Percentiles rank a stretch among this genome's conserved stretches.
phyloP scores from a whole-genome alignment of 2,797 vertebrate species.

The Diplodus puntazzo region DNA sequence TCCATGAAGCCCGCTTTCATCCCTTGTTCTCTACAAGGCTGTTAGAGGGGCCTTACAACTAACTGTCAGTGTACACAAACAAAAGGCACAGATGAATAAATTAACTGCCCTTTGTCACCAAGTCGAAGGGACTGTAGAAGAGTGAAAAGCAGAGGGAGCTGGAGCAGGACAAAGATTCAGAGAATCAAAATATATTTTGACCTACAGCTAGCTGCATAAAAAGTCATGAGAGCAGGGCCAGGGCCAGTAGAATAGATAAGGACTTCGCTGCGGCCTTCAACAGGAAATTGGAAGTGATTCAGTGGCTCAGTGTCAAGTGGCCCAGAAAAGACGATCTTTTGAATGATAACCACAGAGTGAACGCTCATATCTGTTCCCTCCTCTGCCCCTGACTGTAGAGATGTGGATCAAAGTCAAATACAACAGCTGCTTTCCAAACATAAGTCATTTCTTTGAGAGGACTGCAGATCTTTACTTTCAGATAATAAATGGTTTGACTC shows the following conservation, averaged over 20 bases:
- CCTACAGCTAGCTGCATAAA: constrained; percentile 11
- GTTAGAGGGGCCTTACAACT: constrained; percentile 77
- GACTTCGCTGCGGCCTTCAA: constrained; percentile 39
- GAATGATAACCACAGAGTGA: constrained; percentile 27
- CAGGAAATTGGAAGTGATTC: constrained; percentile 38
- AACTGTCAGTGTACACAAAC: constrained; percentile 77
- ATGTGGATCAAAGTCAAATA: constrained; percentile 10
- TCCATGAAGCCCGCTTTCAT: constrained; percentile 73
- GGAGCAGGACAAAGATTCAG: constrained; percentile 4
- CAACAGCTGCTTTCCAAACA: background rate
- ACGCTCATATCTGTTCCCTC: constrained; percentile 8
- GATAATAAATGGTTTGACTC: background rate
- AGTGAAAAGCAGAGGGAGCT: constrained; percentile 21
- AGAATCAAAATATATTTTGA: background rate
- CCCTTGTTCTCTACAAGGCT: constrained; percentile 66
- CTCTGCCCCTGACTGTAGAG: background rate
- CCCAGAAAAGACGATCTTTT: constrained; percentile 15
- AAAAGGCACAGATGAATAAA: constrained; percentile 82
- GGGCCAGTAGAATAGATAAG: constrained; percentile 12
- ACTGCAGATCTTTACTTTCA: constrained; percentile 2
- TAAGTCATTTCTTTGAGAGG: background rate
- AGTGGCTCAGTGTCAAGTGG: constrained; percentile 44
- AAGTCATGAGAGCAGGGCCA: background rate
- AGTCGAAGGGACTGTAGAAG: constrained; percentile 52
- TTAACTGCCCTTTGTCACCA: constrained; percentile 70